Evolutionary conservation across 2,113 vertebrate genomes (phyloP).

Genomic region (Aplodontia rufa): DNA sequence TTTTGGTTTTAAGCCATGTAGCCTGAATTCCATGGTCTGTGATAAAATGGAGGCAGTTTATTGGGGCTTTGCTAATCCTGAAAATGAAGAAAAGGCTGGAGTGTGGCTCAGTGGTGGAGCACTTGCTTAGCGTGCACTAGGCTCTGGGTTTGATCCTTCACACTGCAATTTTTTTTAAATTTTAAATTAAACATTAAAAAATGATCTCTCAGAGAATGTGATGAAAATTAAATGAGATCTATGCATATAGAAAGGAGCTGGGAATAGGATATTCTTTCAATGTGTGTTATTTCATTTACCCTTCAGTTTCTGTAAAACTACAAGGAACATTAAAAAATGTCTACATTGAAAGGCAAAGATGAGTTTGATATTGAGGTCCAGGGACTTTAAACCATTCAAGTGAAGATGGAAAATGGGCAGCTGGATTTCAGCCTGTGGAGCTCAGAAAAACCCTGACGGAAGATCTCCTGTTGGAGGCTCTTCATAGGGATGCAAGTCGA

Average conservation of each 20-base stretch:
- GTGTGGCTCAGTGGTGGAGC: not conserved
- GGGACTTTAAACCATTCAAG: not conserved
- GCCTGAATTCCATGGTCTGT: not conserved
- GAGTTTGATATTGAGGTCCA: conserved; percentile 6
- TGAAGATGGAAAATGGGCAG: not conserved
- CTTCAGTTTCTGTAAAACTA: not conserved
- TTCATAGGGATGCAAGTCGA: not conserved
- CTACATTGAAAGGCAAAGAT: not conserved
- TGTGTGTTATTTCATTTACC: not conserved
- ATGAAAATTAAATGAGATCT: conserved; percentile 11
- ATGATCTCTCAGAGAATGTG: not conserved
- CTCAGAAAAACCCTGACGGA: not conserved
- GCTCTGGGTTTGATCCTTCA: not conserved
- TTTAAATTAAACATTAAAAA: not conserved
- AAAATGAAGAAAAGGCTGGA: not conserved
- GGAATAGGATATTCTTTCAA: not conserved
- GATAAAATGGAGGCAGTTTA: conserved; percentile 3
- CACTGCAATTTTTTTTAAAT: not conserved
- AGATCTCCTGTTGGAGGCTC: not conserved
- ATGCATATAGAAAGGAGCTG: not conserved
- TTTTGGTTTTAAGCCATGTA: conserved; percentile 1
- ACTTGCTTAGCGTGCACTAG: not conserved
- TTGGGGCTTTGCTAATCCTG: not conserved
- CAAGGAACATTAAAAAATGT: not conserved
- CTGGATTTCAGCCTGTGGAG: not conserved